These are phyloP conservation scores for Agrypnus murinus DNA, from an alignment of 2,888 invertebrate genomes.

Conservation along the genomic window DNA sequence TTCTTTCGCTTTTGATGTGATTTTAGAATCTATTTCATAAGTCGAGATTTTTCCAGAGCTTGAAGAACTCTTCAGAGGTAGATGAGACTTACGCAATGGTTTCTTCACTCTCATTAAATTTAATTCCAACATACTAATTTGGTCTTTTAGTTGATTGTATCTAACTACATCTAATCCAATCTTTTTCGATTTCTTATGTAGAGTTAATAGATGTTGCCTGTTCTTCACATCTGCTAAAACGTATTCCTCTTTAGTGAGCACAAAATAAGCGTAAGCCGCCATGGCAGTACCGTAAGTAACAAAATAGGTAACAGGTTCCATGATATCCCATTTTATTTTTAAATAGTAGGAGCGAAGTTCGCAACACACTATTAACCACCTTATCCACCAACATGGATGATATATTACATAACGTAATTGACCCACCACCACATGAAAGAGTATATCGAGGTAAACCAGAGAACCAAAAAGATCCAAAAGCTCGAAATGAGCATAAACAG, in stretches of 20 bases:
- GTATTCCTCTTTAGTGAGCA: constrained; percentile 97
- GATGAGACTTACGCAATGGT: constrained; percentile 81
- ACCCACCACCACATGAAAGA: too few species aligned
- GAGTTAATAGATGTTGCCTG: constrained; percentile 87
- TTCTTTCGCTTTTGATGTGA: constrained; percentile 26
- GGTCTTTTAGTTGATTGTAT: constrained; percentile 89
- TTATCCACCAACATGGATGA: too few species aligned
- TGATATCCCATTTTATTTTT: constrained; percentile 99
- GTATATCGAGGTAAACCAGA: too few species aligned
- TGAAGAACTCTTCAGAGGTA: constrained; percentile 60
- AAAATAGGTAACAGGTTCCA: constrained; percentile 99
- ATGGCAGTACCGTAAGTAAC: constrained; percentile 98
- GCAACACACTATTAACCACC: too few species aligned
- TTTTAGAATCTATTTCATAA: constrained; percentile 44
- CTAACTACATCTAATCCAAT: constrained; percentile 86
- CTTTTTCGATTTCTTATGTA: constrained; percentile 92
- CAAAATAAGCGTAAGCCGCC: constrained; percentile 95
- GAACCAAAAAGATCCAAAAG: too few species aligned
- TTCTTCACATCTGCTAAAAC: constrained; percentile 90
- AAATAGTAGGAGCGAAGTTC: too few species aligned
- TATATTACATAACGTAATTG: too few species aligned
- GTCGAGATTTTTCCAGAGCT: constrained; percentile 44
- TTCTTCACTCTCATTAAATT: constrained; percentile 85
- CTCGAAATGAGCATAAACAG: too few species aligned
- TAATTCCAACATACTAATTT: constrained; percentile 80